Evolutionary conservation across 1,140 invertebrate genomes (phyloP).

Genomic region (Musca domestica): DNA sequence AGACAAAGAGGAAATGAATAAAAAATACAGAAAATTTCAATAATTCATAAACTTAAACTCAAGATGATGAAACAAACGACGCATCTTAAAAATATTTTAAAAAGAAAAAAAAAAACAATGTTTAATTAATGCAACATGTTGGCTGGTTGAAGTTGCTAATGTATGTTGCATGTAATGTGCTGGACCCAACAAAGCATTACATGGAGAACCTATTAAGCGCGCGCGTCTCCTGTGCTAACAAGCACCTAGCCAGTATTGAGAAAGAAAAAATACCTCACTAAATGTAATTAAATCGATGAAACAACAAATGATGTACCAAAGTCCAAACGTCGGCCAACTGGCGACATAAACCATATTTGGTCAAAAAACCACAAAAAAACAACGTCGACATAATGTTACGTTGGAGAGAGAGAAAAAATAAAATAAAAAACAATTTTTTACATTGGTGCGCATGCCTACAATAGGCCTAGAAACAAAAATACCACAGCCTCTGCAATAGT

Average conservation of each 20-base stretch:
- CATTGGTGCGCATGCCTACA: background rate
- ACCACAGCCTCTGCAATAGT: too few relatives aligned
- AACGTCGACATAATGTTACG: too few relatives aligned
- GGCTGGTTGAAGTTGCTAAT: too few relatives aligned
- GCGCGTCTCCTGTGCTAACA: too few relatives aligned
- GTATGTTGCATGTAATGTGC: too few relatives aligned
- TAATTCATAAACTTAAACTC: conserved; percentile 1
- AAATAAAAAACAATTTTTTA: too few relatives aligned
- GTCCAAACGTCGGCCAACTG: conserved; percentile 5
- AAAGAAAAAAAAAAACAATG: background rate
- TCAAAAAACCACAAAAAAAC: background rate
- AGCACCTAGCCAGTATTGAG: too few relatives aligned
- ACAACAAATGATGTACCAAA: background rate
- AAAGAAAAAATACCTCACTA: background rate
- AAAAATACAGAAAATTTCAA: background rate
- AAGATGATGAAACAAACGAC: background rate
- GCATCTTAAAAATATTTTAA: background rate
- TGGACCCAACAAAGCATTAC: too few relatives aligned
- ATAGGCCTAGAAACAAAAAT: conserved; percentile 10
- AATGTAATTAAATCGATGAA: conserved; percentile 16
- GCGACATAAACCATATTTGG: conserved; percentile 21
- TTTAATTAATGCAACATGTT: conserved; percentile 18
- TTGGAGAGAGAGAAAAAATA: too few relatives aligned
- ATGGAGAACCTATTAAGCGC: background rate
- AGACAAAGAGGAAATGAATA: background rate